Evolutionary conservation across 2,888 invertebrate species (phyloP).

Genomic region (Lepidochrysops patricia): DNA sequence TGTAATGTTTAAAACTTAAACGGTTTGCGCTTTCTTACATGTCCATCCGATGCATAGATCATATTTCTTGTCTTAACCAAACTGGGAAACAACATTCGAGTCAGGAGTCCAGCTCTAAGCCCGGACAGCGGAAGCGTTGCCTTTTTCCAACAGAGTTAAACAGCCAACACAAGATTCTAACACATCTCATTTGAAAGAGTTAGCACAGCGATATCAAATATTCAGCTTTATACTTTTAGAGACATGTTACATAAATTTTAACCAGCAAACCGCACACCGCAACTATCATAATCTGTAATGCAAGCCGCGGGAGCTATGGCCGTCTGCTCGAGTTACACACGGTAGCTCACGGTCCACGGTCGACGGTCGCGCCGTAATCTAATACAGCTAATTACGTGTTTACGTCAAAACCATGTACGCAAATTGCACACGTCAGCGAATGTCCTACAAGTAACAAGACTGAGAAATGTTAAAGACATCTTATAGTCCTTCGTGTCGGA

Average conservation of each 20-base stretch:
- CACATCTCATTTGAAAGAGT: no score
- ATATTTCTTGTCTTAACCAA: no score
- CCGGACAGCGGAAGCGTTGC: no score
- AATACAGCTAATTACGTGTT: not conserved
- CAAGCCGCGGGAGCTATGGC: not conserved
- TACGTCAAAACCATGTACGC: not conserved
- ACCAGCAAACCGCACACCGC: not conserved
- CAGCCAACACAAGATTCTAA: no score
- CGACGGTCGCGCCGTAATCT: not conserved
- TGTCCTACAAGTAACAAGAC: not conserved
- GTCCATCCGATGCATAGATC: no score
- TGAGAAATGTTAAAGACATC: not conserved
- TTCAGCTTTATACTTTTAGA: not conserved
- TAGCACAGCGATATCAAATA: no score
- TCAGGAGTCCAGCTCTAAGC: no score
- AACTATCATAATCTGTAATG: not conserved
- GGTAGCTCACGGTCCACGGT: not conserved
- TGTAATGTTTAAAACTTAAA: no score
- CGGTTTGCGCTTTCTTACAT: no score
- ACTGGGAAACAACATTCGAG: no score
- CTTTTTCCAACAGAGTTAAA: no score
- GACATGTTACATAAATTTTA: not conserved
- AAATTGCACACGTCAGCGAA: not conserved
- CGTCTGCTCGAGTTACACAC: not conserved
- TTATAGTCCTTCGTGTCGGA: not conserved